These are phyloP conservation scores for Euplexia lucipara DNA, from an alignment of 2,888 invertebrate genomes.

Conservation along the genomic window DNA sequence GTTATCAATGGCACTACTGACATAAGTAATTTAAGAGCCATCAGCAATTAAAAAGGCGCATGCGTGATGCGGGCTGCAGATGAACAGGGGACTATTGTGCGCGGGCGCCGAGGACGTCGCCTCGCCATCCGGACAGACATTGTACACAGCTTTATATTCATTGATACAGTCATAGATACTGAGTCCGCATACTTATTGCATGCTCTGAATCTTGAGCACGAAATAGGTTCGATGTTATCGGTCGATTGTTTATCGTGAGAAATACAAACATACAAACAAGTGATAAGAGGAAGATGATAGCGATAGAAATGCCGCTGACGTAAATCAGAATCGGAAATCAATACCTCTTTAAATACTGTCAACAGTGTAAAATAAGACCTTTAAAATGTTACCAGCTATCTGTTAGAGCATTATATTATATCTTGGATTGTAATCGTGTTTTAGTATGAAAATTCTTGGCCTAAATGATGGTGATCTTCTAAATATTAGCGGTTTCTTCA, in stretches of 20 bases:
- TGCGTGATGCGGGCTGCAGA: slow-evolving; percentile 83
- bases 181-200: slow-evolving; percentile 39
- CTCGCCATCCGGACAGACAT: slow-evolving; percentile 68
- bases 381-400: neutral
- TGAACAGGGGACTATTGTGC: slow-evolving; percentile 77
- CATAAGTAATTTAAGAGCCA: slow-evolving; percentile 73
- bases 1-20: slow-evolving; percentile 62
- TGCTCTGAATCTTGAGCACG: slow-evolving; percentile 28
- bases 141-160: slow-evolving; percentile 58
- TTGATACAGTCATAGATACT: slow-evolving; percentile 53
- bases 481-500: slow-evolving; percentile 40
- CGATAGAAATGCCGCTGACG: neutral
- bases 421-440: slow-evolving; percentile 10
- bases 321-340: slow-evolving; percentile 26
- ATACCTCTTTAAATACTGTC: neutral
- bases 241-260: slow-evolving; percentile 50
- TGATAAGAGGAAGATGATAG: slow-evolving; percentile 32
- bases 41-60: slow-evolving; percentile 76
- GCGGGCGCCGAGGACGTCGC: slow-evolving; percentile 66
- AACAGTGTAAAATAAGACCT: neutral
- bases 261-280: slow-evolving; percentile 38
- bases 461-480: slow-evolving; percentile 7
- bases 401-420: neutral
- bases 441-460: slow-evolving; percentile 5
- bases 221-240: slow-evolving; percentile 23